Base-by-base conservation (phyloP, 2,113 vertebrate species). In the Melanerpes formicivorus region DNA sequence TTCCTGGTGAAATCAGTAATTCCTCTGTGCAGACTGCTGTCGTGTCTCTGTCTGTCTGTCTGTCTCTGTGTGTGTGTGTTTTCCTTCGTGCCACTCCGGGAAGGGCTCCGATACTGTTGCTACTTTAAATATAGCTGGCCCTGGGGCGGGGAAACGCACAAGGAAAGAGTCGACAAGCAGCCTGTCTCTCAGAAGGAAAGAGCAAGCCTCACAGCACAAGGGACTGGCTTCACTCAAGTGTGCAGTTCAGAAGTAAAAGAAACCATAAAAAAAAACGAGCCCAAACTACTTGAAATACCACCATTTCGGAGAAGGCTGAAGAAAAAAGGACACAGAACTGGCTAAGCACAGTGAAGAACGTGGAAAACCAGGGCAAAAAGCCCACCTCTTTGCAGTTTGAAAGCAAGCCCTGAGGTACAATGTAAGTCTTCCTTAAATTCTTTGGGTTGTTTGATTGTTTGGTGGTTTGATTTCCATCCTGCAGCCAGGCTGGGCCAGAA, bases 341-440 rank as follows among this genome's bases (percentile, higher is more conserved):
- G 90, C 77, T 88, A 55, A 89, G 63, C 18, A 65, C 29, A 19
- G 60, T 2, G 91, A 90, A 80, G 93, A 91, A 92, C 27, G 30
- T 21, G 21, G 63, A 40, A 30, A 96, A 95, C 40, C 73, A 60
- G 76, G 32, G 77, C 80, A 37, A 63, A 64, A 69, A 91, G 76
- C 16, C 46, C 60, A 78, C 71, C 73, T 88, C 21, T 66, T 5
- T 14, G 58, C 50, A 48, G 66, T 86, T 85, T 78, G 82, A 90
- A 70, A 59, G 56, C 14, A 77, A 86, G 84, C 90, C 87, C 96
- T 86, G 85, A 94, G 79, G 84, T 80, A 65, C 63, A 72, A 75
- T 44, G 98, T 98, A 97, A 98, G 97, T 98, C 94, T 92, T 83
- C 84, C 44, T 79, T 87, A 86, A 88, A 82, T 55, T 91, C 18